Base-by-base conservation (phyloP, 30 jellyfish, hydroid and myxozoan genomes). In the Pelagia noctiluca region DNA sequence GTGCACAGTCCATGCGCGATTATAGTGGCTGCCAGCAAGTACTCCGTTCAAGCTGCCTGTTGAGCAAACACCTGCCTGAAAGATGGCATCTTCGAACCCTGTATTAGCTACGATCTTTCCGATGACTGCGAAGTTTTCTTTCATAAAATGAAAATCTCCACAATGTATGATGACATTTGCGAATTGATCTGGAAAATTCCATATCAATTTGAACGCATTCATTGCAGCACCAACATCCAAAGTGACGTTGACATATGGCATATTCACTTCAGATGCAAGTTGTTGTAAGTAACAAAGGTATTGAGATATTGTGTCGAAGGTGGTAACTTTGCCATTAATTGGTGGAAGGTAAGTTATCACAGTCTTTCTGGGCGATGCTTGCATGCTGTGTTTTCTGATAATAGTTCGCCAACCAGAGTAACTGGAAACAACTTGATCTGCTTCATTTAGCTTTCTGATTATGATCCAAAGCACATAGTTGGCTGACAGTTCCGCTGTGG, bases 91-190 rank as follows among this genome's bases (percentile, higher is more conserved):
- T 57, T 78, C 87, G 31, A 78, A 78, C 25, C 89, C 87, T 16
- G 89, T 18, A 76, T 73, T 52, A 31, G 75, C 12, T 18, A 63
- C 71, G 24, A 63, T 5, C 21, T 60, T 63, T 4, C 88, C 71
- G 18, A 79, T 66, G 23, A 79, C 90, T 36, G 85, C 28, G 50
- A 81, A 81, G 28, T 65, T 81, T 50, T 81, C 91, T 70, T 81
- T 81, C 91, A 81, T 81, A 46, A 81, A 81, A 71, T 81, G 92
- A 47, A 81, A 81, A 47, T 81, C 91, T 25, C 91, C 89, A 25
- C 23, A 76, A 69, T 81, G 86, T 31, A 81, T 66, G 7, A 81
- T 35, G 24, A 81, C 74, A 46, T 81, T 65, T 67, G 21, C 38
- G 19, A 81, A 69, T 19, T 30, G 76, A 25, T 67, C 60, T 63